Evolutionary conservation across 53 echinoderm and acorn worm genomes (phyloP).

Genomic region (Actinopyga echinites): DNA sequence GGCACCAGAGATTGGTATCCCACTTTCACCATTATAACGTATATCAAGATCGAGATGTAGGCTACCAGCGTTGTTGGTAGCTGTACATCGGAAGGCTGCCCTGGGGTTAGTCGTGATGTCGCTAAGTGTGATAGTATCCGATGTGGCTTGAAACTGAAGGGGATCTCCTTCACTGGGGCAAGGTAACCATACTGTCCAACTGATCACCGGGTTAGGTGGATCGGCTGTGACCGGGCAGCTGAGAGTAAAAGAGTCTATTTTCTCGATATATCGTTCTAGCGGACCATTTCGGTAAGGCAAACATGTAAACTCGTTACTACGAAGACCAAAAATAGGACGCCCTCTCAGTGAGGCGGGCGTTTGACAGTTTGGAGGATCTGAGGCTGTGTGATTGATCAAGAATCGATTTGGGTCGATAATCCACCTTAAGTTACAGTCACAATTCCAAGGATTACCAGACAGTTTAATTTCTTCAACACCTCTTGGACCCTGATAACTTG

Average conservation of each 20-base stretch:
- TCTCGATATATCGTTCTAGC: background rate
- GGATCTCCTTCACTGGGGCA: background rate
- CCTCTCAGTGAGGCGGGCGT: background rate
- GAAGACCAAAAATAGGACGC: background rate
- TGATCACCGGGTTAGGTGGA: conserved; percentile 40
- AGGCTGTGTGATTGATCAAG: background rate
- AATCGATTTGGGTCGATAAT: background rate
- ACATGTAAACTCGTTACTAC: conserved; percentile 5
- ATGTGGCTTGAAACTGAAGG: background rate
- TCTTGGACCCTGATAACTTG: background rate
- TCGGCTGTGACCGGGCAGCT: conserved; percentile 25
- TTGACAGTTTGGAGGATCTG: conserved; percentile 9
- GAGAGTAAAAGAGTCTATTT: conserved; percentile 5
- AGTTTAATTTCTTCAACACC: background rate
- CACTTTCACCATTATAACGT: background rate
- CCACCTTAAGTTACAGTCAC: conserved; percentile 36
- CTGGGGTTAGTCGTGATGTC: conserved; percentile 4
- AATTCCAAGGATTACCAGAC: conserved; percentile 28
- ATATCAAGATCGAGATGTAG: conserved; percentile 5
- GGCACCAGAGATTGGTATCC: background rate
- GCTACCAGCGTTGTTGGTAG: conserved; percentile 35
- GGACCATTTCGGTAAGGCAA: background rate
- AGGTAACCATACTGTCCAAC: conserved; percentile 32
- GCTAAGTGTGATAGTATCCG: conserved; percentile 3
- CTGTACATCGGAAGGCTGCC: conserved; percentile 26